Evolutionary conservation across 1,140 invertebrate species (phyloP), one percentile per base, ranked within the genome.

Genomic region (Megalopta genalis): DNA sequence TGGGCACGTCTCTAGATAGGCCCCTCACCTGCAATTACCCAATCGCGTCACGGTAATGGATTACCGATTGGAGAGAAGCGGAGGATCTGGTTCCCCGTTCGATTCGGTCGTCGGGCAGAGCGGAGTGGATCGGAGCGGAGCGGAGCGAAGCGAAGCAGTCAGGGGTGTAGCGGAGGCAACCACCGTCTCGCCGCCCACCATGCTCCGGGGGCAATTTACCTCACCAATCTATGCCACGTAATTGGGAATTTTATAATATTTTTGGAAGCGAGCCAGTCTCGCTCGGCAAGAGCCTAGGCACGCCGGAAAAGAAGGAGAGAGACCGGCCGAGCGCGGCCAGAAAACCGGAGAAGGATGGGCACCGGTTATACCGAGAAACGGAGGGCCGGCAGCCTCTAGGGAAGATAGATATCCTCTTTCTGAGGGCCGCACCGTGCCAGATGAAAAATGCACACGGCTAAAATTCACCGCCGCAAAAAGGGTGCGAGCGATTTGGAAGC

Each of bases 181-280:
- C 73, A 81, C 74, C 82, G 83, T 85, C 83, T 85, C 77, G 83
- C 82, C 86, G 70, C 77, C 65, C 86, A 67, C 67, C 80, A 71
- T 71, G 88, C 88, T 88, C 81, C 88, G 83, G 86, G 89, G 87
- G 90, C 90, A 92, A 92, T 91, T 91, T 90, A 90, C 90, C 89
- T 90, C 87, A 85, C 87, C 90, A 91, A 91, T 90, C 88, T 89
- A 91, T 91, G 88, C 90, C 86, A 82, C 89, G 90, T 92, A 91
- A 92, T 91, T 91, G 91, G 89, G 88, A 92, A 91, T 91, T 92
- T 91, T 90, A 90, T 91, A 91, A 92, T 92, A 91, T 92, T 92
- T 92, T 92, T 92, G 91, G 90, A 92, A 90, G 87, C 86, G 86
- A 90, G 91, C 90, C 91, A 92, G 89, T 90, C 87, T 81, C 82